phyloP scores from a whole-genome alignment of 2,888 invertebrate genomes.

The Catotricha subobsoleta region DNA sequence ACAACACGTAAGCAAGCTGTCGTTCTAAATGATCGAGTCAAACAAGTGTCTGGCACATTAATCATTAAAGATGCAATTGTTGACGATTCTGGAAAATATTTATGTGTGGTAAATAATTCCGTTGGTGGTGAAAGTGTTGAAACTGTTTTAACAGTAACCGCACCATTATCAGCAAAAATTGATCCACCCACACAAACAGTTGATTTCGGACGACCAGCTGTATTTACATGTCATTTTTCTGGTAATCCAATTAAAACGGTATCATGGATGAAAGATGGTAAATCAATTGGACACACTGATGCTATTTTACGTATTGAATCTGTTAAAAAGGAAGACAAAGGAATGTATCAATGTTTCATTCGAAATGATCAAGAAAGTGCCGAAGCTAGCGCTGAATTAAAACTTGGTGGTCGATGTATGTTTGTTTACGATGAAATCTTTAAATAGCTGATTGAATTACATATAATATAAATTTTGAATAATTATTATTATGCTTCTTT shows the following conservation, averaged over 20 bases:
- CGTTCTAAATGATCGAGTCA: constrained; percentile 70
- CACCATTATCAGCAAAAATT: constrained; percentile 70
- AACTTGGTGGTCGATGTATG: constrained; percentile 77
- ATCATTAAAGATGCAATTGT: constrained; percentile 82
- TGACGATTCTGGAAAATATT: constrained; percentile 84
- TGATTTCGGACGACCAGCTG: constrained; percentile 82
- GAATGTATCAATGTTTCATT: constrained; percentile 94
- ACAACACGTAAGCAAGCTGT: constrained; percentile 75
- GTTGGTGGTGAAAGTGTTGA: constrained; percentile 87
- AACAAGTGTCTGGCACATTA: constrained; percentile 84
- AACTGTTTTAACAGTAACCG: constrained; percentile 81
- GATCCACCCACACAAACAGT: constrained; percentile 83
- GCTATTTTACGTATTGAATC: constrained; percentile 69
- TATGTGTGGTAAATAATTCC: constrained; percentile 87
- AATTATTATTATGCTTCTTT: background rate
- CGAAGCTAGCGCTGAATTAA: constrained; percentile 79
- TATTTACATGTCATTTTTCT: constrained; percentile 77
- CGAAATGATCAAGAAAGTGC: constrained; percentile 85
- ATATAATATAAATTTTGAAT: background rate
- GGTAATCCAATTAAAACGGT: constrained; percentile 83
- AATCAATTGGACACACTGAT: constrained; percentile 65
- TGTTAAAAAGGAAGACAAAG: constrained; percentile 85
- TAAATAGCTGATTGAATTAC: background rate
- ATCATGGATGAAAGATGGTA: constrained; percentile 85
- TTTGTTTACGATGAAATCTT: constrained; percentile 11